Conservation (phyloP, 2,797 vertebrate genomes). For the Borostomias antarcticus region DNA sequence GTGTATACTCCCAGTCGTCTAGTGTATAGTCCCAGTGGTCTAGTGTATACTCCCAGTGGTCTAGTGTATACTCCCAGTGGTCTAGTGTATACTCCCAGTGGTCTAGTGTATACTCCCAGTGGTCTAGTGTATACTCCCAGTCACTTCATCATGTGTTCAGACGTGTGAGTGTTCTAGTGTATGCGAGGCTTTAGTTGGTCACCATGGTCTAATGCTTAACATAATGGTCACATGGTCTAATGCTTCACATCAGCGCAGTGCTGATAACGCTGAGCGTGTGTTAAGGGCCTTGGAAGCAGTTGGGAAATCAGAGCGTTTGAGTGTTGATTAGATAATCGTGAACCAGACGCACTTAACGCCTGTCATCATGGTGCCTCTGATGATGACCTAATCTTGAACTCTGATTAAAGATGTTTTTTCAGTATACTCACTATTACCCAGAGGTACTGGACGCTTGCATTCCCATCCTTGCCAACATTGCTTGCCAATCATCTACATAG, state of each 20-base stretch:
- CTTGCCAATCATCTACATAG: background rate
- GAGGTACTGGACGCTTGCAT: constrained; percentile 11
- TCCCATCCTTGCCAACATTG: background rate
- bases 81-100: no score
- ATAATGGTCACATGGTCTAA: no score
- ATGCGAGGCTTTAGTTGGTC: no score
- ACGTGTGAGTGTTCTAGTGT: no score
- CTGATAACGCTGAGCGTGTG: background rate
- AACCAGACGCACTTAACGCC: constrained; percentile 31
- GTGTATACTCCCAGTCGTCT: no score
- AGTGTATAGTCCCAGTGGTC: no score
- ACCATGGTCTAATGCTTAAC: no score
- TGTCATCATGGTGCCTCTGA: constrained; percentile 13
- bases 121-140: no score
- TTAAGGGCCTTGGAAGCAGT: constrained; percentile 1
- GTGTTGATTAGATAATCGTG: constrained; percentile 44
- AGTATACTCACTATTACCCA: constrained; percentile 20
- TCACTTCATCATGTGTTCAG: no score
- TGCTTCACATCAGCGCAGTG: background rate
- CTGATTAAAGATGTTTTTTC: constrained; percentile 40
- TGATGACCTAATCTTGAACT: background rate
- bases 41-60: no score
- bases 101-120: no score
- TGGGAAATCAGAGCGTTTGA: constrained; percentile 19
- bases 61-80: no score